Conservation (phyloP, 2,797 vertebrate species). For the Alfaro cultratus region DNA sequence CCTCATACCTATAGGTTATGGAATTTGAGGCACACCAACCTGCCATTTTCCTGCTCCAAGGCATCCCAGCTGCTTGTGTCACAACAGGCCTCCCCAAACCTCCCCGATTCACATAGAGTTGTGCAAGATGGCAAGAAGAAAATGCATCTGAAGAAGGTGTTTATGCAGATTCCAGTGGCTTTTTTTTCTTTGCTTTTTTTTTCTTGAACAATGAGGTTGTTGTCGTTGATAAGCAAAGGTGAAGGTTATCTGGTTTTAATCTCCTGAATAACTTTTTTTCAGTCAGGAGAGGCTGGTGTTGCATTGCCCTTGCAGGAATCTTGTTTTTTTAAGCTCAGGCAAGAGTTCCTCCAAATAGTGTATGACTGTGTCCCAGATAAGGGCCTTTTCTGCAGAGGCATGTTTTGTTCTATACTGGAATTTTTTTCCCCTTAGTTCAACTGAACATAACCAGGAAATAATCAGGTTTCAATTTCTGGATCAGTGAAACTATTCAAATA, state of each 20-base stretch:
- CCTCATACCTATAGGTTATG: constrained; percentile 38
- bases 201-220: constrained; percentile 46
- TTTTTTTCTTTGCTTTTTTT: constrained; percentile 10
- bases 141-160: constrained; percentile 12
- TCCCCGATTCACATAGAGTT: constrained; percentile 38
- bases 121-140: constrained; percentile 34
- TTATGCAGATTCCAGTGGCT: constrained; percentile 36
- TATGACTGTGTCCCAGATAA: constrained; percentile 10
- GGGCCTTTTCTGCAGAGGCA: constrained; percentile 40
- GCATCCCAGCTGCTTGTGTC: constrained; percentile 44
- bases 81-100: constrained; percentile 50
- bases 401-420: constrained; percentile 30
- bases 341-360: constrained; percentile 2
- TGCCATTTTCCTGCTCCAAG: constrained; percentile 43
- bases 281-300: constrained; percentile 4
- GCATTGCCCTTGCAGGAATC: constrained; percentile 31
- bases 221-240: constrained; percentile 41
- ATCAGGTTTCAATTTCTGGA: constrained; percentile 28
- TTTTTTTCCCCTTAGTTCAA: neutral
- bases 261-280: constrained; percentile 41
- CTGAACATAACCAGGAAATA: neutral
- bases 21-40: constrained; percentile 39
- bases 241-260: constrained; percentile 37
- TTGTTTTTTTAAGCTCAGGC: constrained; percentile 31
- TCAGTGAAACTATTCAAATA: neutral